phyloP scores from a whole-genome alignment of 2,113 vertebrate genomes.

The Solenodon paradoxus region DNA sequence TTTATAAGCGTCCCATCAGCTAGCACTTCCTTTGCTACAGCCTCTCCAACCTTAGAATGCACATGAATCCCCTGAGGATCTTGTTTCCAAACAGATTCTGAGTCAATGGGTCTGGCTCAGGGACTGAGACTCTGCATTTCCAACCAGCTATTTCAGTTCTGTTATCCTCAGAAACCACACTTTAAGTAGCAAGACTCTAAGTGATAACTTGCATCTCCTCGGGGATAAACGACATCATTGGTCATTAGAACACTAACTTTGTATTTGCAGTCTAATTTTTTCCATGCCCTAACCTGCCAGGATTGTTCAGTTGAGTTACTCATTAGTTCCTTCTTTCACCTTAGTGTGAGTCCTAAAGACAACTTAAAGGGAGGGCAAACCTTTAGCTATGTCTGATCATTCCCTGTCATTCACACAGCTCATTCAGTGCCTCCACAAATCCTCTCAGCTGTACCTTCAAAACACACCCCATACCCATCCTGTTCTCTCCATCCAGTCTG shows the following conservation, averaged over 20 bases:
- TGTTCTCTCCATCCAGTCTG: not conserved
- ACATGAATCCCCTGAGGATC: not conserved
- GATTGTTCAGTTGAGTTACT: not conserved
- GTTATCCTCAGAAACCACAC: not conserved
- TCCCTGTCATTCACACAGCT: not conserved
- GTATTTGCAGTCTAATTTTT: not conserved
- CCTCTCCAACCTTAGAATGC: not conserved
- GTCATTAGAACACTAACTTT: not conserved
- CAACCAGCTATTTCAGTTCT: too few species aligned
- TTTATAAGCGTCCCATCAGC: not conserved
- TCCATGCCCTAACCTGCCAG: not conserved
- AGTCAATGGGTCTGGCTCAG: not conserved
- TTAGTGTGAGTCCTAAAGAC: not conserved
- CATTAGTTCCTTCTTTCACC: not conserved
- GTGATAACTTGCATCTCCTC: not conserved
- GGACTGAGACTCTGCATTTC: not conserved
- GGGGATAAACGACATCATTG: not conserved
- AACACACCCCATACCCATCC: accelerated
- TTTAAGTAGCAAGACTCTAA: not conserved
- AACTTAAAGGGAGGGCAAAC: not conserved
- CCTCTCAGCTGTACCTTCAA: not conserved
- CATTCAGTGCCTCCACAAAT: not conserved
- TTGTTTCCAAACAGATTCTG: not conserved
- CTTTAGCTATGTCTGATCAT: not conserved
- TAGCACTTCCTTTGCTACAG: not conserved